Evolutionary conservation across 2,888 invertebrate genomes (phyloP), one percentile per base, ranked within the genome.

Genomic region (Omphaloscelis lunosa): DNA sequence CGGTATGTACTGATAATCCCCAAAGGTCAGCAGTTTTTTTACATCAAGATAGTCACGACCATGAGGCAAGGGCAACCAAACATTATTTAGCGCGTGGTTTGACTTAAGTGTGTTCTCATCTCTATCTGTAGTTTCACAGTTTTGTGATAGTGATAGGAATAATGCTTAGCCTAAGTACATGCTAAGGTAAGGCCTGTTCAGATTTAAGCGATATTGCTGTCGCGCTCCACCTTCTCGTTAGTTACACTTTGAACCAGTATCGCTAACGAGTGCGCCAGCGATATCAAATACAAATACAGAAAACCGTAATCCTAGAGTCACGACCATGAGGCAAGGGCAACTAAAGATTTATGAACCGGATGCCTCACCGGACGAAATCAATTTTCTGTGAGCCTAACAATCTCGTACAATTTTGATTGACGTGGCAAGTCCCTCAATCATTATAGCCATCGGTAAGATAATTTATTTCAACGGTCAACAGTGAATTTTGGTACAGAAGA

Each of bases 331-430:
- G n/a, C 4, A 15, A 39, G 39, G 39, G 27, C 2, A 5, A 23
- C 15, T 9, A 29, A 12, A 48, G 15, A 29, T 51, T 7, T 4
- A 20, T 45, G 15, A 72, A 56, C 72, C 20, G n/a, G 15, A 69
- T 72, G 48, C 39, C 27, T 70, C 11, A 58, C 74, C 56, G 17
- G 15, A 58, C 15, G 56, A 73, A 58, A 58, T 58, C 56, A 73
- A 3, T 71, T 71, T 73, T 58, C 20, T 58, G 4, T 0, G 45
- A 53, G 41, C 8, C 51, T 17, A 41, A 73, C 15, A 45, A 45
- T 56, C 17, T 8, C 17, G 15, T 9, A n/a, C 45, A n/a, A 73
- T 73, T 45, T 58, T n/a, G 73, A 73, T 74, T 58, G 58, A 45
- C 58, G 34, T 66, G 48, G 4, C 48, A 51, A 29, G 17, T 27